These are phyloP conservation scores for Cavia aperea DNA, from an alignment of 2,113 vertebrate genomes.

Conservation along the genomic window DNA sequence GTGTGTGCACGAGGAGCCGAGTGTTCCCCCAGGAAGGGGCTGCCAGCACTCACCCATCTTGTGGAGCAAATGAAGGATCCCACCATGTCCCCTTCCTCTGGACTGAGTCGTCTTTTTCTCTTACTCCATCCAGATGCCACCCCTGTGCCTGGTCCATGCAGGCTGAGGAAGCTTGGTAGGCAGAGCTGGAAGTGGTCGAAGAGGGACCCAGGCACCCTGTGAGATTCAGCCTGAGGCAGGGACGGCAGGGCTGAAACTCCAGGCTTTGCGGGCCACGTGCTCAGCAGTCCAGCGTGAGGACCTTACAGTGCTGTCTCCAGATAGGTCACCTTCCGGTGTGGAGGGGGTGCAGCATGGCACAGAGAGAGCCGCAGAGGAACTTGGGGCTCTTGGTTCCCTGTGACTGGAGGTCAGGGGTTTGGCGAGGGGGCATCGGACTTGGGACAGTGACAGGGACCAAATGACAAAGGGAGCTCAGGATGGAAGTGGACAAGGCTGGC, in stretches of 20 bases:
- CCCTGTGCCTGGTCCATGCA: neutral
- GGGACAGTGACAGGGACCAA: neutral
- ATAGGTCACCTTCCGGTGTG: neutral
- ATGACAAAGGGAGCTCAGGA: neutral
- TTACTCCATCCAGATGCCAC: no score
- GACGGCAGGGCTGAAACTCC: neutral
- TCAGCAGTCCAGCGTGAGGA: neutral
- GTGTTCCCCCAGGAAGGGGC: neutral
- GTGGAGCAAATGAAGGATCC: neutral
- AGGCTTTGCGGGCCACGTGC: fast-evolving
- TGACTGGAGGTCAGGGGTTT: neutral
- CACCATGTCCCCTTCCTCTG: neutral
- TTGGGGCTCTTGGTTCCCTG: neutral
- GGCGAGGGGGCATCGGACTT: neutral
- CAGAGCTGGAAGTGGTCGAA: neutral
- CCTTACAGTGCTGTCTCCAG: neutral
- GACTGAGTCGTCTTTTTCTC: neutral
- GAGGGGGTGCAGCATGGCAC: neutral
- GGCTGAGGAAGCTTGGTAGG: neutral
- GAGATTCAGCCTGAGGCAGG: neutral
- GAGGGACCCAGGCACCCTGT: no score
- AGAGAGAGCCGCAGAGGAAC: neutral
- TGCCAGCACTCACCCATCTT: neutral
- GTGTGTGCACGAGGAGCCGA: neutral
- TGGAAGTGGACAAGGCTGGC: neutral